These are phyloP conservation scores for Karalla daura DNA, from an alignment of 2,797 vertebrate genomes.

Conservation along the genomic window DNA sequence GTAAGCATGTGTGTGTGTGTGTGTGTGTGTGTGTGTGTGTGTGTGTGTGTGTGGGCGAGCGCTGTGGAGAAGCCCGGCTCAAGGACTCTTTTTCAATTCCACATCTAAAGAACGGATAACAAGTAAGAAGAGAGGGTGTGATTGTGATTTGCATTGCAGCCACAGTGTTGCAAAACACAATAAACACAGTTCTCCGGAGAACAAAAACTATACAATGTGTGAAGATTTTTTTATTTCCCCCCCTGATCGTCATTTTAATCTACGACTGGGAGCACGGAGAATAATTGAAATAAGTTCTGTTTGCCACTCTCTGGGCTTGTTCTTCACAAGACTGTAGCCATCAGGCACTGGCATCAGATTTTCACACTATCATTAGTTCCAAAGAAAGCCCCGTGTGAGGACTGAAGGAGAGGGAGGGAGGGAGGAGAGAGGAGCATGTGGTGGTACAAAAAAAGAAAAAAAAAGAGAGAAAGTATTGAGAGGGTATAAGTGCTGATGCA, in stretches of 20 bases:
- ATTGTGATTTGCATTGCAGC: conserved; percentile 64
- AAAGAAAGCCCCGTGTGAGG: conserved; percentile 47
- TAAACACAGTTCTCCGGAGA: conserved; percentile 42
- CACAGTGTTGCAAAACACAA: conserved; percentile 46
- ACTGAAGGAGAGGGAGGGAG: not conserved
- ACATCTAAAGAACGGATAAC: conserved; percentile 66
- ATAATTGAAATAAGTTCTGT: conserved; percentile 57
- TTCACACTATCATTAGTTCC: conserved; percentile 58
- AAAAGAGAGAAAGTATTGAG: conserved; percentile 27
- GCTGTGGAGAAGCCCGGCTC: conserved; percentile 46
- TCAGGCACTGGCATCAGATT: conserved; percentile 40
- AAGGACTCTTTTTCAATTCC: conserved; percentile 62
- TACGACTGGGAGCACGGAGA: conserved; percentile 40
- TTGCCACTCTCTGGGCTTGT: conserved; percentile 22
- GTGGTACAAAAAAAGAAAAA: not conserved
- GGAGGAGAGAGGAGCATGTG: conserved; percentile 3
- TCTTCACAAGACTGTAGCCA: conserved; percentile 36
- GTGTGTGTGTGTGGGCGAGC: conserved; percentile 22
- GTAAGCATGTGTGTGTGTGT: not conserved
- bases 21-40: conserved; percentile 1
- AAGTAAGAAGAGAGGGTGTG: conserved; percentile 57
- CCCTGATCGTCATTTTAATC: conserved; percentile 61
- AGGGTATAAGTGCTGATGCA: conserved; percentile 66
- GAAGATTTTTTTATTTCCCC: conserved; percentile 43
- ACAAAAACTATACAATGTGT: conserved; percentile 41